phyloP scores from a whole-genome alignment of 2,113 vertebrate genomes.

The Aphyosemion australe region DNA sequence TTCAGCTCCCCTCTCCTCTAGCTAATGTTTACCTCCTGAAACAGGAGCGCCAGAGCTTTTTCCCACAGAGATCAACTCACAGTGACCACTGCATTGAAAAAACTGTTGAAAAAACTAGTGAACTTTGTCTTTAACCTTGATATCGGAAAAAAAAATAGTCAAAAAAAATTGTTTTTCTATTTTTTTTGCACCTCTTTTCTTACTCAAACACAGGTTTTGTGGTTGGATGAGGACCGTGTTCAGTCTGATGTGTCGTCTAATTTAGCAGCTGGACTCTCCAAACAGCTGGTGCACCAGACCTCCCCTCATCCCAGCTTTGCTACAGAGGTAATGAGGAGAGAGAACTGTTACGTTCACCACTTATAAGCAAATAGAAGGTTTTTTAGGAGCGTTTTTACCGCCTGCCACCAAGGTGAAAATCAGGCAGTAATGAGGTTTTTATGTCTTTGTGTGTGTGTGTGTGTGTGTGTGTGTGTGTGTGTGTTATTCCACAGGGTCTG shows the following conservation, averaged over 20 bases:
- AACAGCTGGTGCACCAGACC: slow-evolving; percentile 73
- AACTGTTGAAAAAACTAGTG: background rate
- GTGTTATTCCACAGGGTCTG: slow-evolving; percentile 77
- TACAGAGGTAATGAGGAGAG: slow-evolving; percentile 78
- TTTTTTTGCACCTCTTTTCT: background rate
- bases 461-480: too few relatives aligned
- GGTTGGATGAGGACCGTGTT: slow-evolving; percentile 79
- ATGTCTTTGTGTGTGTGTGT: background rate
- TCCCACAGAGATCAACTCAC: too few relatives aligned
- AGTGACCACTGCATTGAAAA: background rate
- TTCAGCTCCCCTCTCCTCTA: too few relatives aligned
- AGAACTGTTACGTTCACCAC: accelerated
- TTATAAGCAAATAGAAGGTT: background rate
- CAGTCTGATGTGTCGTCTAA: slow-evolving; percentile 48
- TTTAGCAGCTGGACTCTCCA: slow-evolving; percentile 54
- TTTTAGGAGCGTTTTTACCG: too few relatives aligned
- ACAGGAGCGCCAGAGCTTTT: too few relatives aligned
- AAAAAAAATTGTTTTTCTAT: too few relatives aligned
- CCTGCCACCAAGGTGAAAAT: too few relatives aligned
- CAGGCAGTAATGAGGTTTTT: background rate
- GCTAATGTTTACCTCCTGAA: too few relatives aligned
- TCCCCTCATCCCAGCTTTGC: slow-evolving; percentile 83
- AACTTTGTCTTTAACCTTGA: too few relatives aligned
- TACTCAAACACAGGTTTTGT: slow-evolving; percentile 79
- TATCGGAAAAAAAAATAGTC: too few relatives aligned